Percentiles rank a stretch among this genome's conserved stretches.
Evolutionary conservation across 2,797 vertebrate species (phyloP).

Genomic region (Hemitrygon akajei): DNA sequence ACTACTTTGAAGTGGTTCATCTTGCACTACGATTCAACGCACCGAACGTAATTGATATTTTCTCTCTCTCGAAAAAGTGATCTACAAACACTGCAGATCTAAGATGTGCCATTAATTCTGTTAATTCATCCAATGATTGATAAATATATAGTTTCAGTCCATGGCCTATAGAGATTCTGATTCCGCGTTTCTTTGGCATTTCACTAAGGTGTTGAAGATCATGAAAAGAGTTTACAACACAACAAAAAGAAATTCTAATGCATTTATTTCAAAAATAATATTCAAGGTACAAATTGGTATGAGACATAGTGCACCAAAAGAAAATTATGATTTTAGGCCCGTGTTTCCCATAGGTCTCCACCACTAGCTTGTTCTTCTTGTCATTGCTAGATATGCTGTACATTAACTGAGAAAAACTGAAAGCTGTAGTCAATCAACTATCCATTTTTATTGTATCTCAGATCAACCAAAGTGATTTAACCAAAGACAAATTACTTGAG

Average conservation of each 20-base stretch:
- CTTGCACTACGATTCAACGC: background rate
- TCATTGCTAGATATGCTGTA: background rate
- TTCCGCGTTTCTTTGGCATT: background rate
- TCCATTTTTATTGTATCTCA: background rate
- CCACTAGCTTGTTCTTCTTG: background rate
- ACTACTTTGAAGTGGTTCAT: background rate
- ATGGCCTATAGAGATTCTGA: background rate
- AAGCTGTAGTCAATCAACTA: background rate
- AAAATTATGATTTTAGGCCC: background rate
- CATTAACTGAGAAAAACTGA: background rate
- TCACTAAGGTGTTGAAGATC: background rate
- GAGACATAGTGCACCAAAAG: no score
- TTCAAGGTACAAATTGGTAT: background rate
- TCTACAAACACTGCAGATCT: background rate
- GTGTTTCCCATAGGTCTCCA: background rate
- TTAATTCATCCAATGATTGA: background rate
- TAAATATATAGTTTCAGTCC: background rate
- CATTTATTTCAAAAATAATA: background rate
- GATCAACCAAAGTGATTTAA: background rate
- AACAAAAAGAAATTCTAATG: background rate
- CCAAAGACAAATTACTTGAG: background rate
- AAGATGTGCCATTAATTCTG: background rate
- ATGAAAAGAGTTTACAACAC: background rate
- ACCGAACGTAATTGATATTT: background rate
- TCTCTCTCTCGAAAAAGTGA: background rate